phyloP scores from a whole-genome alignment of 1,140 invertebrate genomes.

The Drosophila cardini region DNA sequence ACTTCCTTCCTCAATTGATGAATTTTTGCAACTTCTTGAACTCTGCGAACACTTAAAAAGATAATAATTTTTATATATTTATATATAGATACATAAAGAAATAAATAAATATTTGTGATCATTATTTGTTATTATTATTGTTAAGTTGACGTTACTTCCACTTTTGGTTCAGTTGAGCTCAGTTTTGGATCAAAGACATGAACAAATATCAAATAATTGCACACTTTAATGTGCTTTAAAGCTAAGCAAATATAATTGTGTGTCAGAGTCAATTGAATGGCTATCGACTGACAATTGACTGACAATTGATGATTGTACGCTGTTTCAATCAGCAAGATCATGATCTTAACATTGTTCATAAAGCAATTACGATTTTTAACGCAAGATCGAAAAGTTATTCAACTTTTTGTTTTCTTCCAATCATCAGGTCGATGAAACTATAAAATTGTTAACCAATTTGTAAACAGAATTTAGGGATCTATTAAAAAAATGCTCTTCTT shows the following conservation, averaged over 20 bases:
- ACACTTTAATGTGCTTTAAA: constrained; percentile 69
- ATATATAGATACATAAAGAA: background rate
- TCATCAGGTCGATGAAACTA: constrained; percentile 21
- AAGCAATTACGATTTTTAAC: constrained; percentile 49
- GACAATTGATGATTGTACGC: constrained; percentile 16
- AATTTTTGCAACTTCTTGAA: constrained; percentile 14
- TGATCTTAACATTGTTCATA: constrained; percentile 12
- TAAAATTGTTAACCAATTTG: constrained; percentile 27
- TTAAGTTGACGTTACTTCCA: constrained; percentile 36
- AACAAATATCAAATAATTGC: constrained; percentile 76
- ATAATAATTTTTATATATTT: background rate
- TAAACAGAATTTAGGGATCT: constrained; percentile 9
- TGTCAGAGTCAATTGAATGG: constrained; percentile 24
- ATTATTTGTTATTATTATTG: constrained; percentile 18
- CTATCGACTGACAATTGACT: constrained; percentile 39
- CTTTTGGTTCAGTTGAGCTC: constrained; percentile 11
- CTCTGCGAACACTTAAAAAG: background rate
- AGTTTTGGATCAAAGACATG: constrained; percentile 20
- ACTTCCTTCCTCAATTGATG: constrained; percentile 23
- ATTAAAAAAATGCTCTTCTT: too few relatives aligned
- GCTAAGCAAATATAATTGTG: constrained; percentile 43
- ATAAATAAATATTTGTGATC: constrained; percentile 15
- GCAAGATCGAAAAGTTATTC: constrained; percentile 64
- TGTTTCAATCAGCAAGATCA: constrained; percentile 9
- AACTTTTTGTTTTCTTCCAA: constrained; percentile 42